A percentile compares a stretch with the other conserved stretches of the same genome.
Evolutionary conservation across 2,113 vertebrate genomes (phyloP).

Genomic region (Illadopsis cleaveri): DNA sequence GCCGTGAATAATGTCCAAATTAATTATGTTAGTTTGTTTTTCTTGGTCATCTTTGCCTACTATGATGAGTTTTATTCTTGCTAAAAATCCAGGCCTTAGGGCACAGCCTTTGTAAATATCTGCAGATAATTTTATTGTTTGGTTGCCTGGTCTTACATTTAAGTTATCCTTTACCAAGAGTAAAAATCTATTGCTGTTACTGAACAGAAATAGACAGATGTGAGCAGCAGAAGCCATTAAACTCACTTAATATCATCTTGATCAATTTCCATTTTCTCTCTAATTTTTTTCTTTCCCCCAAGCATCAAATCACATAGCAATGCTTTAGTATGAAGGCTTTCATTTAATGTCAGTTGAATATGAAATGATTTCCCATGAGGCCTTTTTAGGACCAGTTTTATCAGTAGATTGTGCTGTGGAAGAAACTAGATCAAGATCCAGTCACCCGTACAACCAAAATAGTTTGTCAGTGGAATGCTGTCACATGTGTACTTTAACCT

Average conservation of each 20-base stretch:
- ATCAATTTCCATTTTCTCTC: background rate
- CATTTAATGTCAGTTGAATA: background rate
- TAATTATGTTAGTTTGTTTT: background rate
- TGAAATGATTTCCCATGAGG: background rate
- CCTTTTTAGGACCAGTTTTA: background rate
- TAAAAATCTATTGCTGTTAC: background rate
- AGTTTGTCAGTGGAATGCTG: background rate
- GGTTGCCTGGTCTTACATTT: background rate
- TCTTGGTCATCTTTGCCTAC: background rate
- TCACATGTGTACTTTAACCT: background rate
- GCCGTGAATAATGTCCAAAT: background rate
- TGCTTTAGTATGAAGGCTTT: background rate
- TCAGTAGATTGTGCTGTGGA: background rate
- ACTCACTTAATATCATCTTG: background rate
- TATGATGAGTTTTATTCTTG: background rate
- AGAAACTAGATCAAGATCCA: background rate
- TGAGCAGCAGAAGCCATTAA: background rate
- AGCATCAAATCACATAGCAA: background rate
- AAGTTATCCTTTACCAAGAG: background rate
- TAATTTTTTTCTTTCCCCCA: background rate
- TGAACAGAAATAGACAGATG: background rate
- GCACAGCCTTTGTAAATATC: background rate
- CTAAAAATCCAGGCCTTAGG: background rate
- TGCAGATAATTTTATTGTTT: background rate
- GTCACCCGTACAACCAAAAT: background rate